Evolutionary conservation across 2,888 invertebrate genomes (phyloP).

Genomic region (Horisme vitalbata): DNA sequence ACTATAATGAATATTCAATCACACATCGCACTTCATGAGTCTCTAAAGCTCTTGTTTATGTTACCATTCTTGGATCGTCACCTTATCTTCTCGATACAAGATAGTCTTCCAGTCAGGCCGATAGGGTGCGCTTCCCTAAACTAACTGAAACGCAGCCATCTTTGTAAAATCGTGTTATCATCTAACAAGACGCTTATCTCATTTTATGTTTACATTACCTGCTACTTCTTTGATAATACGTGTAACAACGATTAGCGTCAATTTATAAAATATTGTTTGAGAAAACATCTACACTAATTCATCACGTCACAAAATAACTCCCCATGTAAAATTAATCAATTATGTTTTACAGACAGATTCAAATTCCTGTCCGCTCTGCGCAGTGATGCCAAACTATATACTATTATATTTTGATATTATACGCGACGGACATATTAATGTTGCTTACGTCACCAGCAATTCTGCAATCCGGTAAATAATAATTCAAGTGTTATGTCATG

Average conservation of each 20-base stretch:
- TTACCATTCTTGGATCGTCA: conserved; percentile 2
- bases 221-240: conserved; percentile 41
- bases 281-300: conserved; percentile 24
- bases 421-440: conserved; percentile 23
- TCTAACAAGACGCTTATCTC: conserved; percentile 53
- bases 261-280: conserved; percentile 34
- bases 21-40: too few species aligned
- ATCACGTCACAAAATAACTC: conserved; percentile 14
- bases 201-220: conserved; percentile 58
- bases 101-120: conserved; percentile 34
- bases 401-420: conserved; percentile 13
- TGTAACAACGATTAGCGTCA: conserved; percentile 37
- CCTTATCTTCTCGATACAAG: conserved; percentile 20
- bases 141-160: conserved; percentile 44
- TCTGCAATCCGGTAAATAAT: conserved; percentile 21
- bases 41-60: too few species aligned
- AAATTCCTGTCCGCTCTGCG: too few species aligned
- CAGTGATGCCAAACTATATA: conserved; percentile 17
- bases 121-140: conserved; percentile 3
- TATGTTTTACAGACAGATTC: not conserved
- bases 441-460: conserved; percentile 23
- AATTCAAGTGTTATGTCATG: conserved; percentile 25
- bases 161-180: conserved; percentile 60
- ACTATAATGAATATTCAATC: too few species aligned
- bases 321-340: conserved; percentile 12